A percentile compares a stretch with the other conserved stretches of the same genome.
phyloP scores from a whole-genome alignment of 37 sponge, comb jelly and placozoan species.

The Sycon ciliatum region DNA sequence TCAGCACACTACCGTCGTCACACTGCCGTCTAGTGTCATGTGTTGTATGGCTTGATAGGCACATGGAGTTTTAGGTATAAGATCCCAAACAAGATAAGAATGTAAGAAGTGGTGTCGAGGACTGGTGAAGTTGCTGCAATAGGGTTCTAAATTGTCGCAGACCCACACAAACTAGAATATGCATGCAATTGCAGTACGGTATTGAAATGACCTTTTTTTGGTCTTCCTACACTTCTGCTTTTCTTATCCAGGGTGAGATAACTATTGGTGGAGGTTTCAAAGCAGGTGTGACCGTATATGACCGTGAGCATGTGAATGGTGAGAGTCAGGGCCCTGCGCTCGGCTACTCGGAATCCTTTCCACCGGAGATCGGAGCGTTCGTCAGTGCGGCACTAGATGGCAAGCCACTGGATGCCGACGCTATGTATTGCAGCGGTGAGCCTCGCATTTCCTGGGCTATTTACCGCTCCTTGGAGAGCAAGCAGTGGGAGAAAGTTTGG shows the following conservation, averaged over 20 bases:
- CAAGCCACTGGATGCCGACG: conserved; percentile 20
- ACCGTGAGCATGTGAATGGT: background rate
- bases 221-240: too few species aligned
- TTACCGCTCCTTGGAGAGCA: background rate
- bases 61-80: too few species aligned
- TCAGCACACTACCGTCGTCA: too few species aligned
- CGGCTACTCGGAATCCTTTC: conserved; percentile 40
- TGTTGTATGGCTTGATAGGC: too few species aligned
- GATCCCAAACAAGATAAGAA: too few species aligned
- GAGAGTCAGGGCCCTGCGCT: conserved; percentile 10
- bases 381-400: background rate
- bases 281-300: conserved; percentile 31
- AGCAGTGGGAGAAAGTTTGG: background rate
- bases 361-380: conserved; percentile 30
- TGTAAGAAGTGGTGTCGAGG: too few species aligned
- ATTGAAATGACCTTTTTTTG: too few species aligned
- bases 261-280: conserved; percentile 39
- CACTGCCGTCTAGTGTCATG: too few species aligned
- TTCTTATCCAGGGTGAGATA: conserved; percentile 53
- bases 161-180: too few species aligned
- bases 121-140: too few species aligned
- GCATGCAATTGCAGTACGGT: too few species aligned
- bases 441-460: conserved; percentile 11
- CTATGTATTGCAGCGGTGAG: conserved; percentile 21
- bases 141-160: too few species aligned